Base-by-base conservation (phyloP, 1,140 invertebrate species). In the Aphelinus certus region DNA sequence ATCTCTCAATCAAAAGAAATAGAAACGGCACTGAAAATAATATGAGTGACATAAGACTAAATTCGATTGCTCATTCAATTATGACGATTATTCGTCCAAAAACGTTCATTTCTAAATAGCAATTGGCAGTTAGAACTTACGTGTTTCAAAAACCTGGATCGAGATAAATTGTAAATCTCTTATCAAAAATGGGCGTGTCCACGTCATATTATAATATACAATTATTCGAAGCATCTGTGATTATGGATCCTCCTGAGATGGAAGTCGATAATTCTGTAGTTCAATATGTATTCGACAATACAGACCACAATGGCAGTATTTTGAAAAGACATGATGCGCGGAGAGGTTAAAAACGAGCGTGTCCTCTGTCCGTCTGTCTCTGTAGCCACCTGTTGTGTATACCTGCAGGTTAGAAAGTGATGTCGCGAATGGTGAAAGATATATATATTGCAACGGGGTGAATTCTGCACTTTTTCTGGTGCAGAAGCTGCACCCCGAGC, bases 201-300 rank as follows among this genome's bases (percentile, higher is more conserved):
- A 79, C 82, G 57, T 83, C 83, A 43, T 85, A 85, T 77, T 79
- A 71, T 76, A 74, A 81, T 77, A 79, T 80, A 47, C n/a, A 79
- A 77, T 65, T 77, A 73, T 83, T 83, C 81, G 83, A 87, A 84
- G 81, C 80, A 78, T 83, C 82, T 79, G 79, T 81, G 76, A 81
- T 83, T 81, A 80, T 79, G 46, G 72, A 81, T 72, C 80, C 78
- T 75, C 79, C 69, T 7, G 68, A 72, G 71, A 7, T 51, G 47
- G 26, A 67, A 70, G 57, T 80, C 77, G 77, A 79, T 51, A 78
- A 77, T 73, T 71, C 79, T 10, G 71, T 83, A 76, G 73, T 80
- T 65, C 82, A 84, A 79, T 82, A 83, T 80, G 80, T 82, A 76
- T 81, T 73, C 80, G 82, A 84, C 72, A 85, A 83, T 82, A 81